Conservation (phyloP, 2,797 vertebrate genomes). For the Halcyon chelicuti region DNA sequence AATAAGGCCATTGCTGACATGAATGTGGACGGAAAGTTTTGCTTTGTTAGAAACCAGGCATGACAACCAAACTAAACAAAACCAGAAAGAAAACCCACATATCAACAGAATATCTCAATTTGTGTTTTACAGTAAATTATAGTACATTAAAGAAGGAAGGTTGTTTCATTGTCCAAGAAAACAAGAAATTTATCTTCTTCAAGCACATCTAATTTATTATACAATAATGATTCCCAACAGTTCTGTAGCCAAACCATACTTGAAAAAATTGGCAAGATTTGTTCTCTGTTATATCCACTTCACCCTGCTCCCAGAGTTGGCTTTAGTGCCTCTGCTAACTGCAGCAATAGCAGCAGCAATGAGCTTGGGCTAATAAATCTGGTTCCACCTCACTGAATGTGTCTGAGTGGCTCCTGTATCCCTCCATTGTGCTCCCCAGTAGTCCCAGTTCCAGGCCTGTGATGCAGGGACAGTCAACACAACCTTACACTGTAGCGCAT, state of each 20-base stretch:
- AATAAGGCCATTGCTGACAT: conserved; percentile 56
- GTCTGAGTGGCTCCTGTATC: accelerated
- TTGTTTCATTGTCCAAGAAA: conserved; percentile 34
- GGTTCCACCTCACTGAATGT: accelerated
- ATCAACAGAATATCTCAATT: conserved; percentile 37
- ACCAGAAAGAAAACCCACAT: conserved; percentile 35
- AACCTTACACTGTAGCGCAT: background rate
- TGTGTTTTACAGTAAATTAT: conserved; percentile 25
- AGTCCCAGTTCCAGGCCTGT: background rate
- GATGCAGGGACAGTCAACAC: background rate
- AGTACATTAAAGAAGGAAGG: background rate
- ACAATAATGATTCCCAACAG: background rate
- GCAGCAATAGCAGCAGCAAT: background rate
- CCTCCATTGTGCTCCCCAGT: background rate
- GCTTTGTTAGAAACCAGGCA: conserved; percentile 45
- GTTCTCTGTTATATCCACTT: background rate
- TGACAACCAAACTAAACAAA: conserved; percentile 62
- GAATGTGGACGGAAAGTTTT: conserved; percentile 46
- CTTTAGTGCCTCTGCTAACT: background rate
- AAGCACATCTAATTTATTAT: background rate
- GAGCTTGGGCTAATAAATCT: background rate
- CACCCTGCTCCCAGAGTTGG: background rate
- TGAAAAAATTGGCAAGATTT: background rate
- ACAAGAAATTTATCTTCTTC: background rate
- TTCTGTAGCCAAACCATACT: conserved; percentile 13